Base-by-base conservation (phyloP, 2,888 invertebrate genomes). In the Agonopterix heracliana region DNA sequence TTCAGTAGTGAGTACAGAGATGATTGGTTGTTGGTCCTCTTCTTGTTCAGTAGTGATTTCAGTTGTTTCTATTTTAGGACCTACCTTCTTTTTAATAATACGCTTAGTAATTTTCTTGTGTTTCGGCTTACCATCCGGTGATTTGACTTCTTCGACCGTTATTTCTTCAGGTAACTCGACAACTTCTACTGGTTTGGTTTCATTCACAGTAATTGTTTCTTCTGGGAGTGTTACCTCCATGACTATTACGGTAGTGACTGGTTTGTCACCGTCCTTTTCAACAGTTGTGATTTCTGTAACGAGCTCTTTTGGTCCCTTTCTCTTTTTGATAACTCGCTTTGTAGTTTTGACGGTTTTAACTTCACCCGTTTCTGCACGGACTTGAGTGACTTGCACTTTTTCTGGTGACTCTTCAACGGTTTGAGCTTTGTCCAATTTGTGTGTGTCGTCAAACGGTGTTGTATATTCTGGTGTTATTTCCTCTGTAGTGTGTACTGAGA, bases 61-160 rank as follows among this genome's bases (percentile, higher is more conserved):
- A 54, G 73, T 59, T 57, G 80, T 61, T 61, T 75, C 66, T 53
- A 81, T 54, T 53, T 69, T 74, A 41, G 59, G 64, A n/a, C 68
- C 78, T 42, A 66, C 55, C 55, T 49, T 71, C 69, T 67, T 70
- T 46, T 56, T 59, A 61, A 50, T 61, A 65, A 43, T 66, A 51
- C 61, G 68, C 56, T 53, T 47, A 2, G 56, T 54, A 52, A 49
- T 61, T 57, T 68, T 63, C 50, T 72, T 75, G 35, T 58, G 60
- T 54, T 66, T 62, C 17, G 57, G 54, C 57, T 70, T 70, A 57
- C 72, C 61, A 52, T 74, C 64, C n/a, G 67, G 57, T 1, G 61
- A 54, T 34, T 54, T n/a, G 0, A 51, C 44, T 34, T 62, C 53
- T 41, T 57, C 54, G 0, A 61, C 54, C 49, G 70, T 69, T 1